Percentiles rank a stretch among this genome's conserved stretches.
Evolutionary conservation across 2,888 invertebrate species (phyloP).

Genomic region (Anthophora plumipes): DNA sequence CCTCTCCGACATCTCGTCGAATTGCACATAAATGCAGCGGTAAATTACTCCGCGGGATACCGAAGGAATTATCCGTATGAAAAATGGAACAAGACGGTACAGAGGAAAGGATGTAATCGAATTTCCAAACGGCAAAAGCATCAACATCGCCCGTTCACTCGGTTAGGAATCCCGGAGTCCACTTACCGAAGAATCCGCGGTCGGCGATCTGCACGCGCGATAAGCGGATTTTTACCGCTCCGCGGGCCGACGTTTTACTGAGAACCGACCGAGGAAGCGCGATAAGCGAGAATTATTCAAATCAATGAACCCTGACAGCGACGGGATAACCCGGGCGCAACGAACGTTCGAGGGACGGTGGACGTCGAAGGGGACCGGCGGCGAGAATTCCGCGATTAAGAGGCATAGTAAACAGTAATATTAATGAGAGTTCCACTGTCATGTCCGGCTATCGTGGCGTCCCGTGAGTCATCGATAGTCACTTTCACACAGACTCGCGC

Average conservation of each 20-base stretch:
- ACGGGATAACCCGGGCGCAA: slow-evolving; percentile 17
- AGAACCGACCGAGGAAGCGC: slow-evolving; percentile 64
- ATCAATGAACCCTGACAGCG: slow-evolving; percentile 76
- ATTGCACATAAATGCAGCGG: no score
- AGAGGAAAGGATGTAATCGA: slow-evolving; percentile 1
- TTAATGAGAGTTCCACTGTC: slow-evolving; percentile 78
- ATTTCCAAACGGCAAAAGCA: slow-evolving; percentile 2
- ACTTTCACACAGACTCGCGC: slow-evolving; percentile 73
- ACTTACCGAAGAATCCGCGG: slow-evolving; percentile 21
- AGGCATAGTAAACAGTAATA: slow-evolving; percentile 78
- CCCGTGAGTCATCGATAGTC: slow-evolving; percentile 70
- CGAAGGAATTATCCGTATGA: neutral
- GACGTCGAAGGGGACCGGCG: slow-evolving; percentile 23
- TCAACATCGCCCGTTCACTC: neutral
- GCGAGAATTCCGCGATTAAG: slow-evolving; percentile 71
- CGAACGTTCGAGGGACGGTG: slow-evolving; percentile 9
- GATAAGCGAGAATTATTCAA: slow-evolving; percentile 63
- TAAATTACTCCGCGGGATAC: neutral
- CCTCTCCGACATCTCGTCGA: no score
- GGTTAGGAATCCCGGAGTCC: slow-evolving; percentile 13
- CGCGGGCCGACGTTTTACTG: slow-evolving; percentile 48
- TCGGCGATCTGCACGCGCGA: slow-evolving; percentile 40
- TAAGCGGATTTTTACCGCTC: slow-evolving; percentile 42
- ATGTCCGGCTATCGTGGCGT: slow-evolving; percentile 75
- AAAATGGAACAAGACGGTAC: neutral